phyloP scores from a whole-genome alignment of 1,140 invertebrate species.

The Holotrichia oblita region DNA sequence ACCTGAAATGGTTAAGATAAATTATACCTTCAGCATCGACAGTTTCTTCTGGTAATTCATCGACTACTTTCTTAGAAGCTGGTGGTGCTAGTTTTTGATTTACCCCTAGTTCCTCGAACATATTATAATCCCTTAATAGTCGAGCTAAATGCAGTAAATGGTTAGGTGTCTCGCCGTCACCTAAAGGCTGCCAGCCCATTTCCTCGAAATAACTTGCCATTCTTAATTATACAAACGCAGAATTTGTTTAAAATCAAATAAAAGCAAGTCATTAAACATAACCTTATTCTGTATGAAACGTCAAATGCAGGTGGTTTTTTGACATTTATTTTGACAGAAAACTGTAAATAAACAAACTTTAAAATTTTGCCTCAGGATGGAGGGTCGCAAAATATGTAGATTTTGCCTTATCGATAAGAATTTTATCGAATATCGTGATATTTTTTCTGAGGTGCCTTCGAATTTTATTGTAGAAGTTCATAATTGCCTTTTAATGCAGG shows the following conservation, averaged over 20 bases:
- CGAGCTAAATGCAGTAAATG: constrained; percentile 75
- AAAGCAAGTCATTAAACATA: constrained; percentile 4
- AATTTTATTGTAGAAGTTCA: constrained; percentile 29
- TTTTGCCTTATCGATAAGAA: constrained; percentile 41
- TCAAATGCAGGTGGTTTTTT: not conserved
- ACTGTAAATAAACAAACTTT: no score
- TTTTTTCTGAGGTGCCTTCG: constrained; percentile 16
- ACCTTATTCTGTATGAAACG: not conserved
- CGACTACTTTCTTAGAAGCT: constrained; percentile 76
- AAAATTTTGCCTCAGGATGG: not conserved
- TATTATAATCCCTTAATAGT: constrained; percentile 73
- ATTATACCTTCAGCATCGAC: constrained; percentile 54
- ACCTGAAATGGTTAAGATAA: no score
- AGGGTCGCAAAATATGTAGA: constrained; percentile 38
- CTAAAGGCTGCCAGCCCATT: constrained; percentile 78
- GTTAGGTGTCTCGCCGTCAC: constrained; percentile 74
- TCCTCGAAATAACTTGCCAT: constrained; percentile 91
- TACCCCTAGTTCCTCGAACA: constrained; percentile 69
- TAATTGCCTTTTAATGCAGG: constrained; percentile 37
- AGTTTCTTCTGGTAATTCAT: constrained; percentile 67
- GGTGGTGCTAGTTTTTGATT: constrained; percentile 71
- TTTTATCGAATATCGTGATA: constrained; percentile 19
- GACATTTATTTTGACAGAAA: not conserved
- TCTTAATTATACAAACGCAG: not conserved
- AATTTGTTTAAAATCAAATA: not conserved